Conservation (phyloP, 2,888 invertebrate species). For the Drosophila robusta region DNA sequence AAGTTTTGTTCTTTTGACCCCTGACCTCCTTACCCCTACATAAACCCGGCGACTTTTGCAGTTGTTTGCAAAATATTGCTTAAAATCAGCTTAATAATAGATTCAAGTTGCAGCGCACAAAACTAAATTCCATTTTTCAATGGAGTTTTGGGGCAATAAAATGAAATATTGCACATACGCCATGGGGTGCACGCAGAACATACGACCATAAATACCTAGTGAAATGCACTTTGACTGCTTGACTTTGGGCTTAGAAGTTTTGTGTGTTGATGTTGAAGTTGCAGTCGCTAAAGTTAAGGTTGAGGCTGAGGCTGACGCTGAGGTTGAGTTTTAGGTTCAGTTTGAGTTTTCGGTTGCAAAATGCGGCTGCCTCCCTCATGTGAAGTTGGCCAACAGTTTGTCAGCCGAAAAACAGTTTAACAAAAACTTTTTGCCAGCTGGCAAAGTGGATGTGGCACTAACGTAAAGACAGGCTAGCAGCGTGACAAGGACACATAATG, state of each 20-base stretch:
- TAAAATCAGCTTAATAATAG: constrained; percentile 31
- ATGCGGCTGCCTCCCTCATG: constrained; percentile 24
- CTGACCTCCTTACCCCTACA: not conserved
- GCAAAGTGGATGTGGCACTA: constrained; percentile 19
- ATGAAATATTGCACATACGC: constrained; percentile 67
- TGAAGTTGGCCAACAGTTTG: constrained; percentile 68
- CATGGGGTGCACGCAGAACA: constrained; percentile 28
- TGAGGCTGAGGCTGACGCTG: constrained; percentile 3
- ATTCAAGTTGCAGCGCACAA: not conserved
- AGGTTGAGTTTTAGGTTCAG: constrained; percentile 10
- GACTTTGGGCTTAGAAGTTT: constrained; percentile 66
- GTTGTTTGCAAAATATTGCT: constrained; percentile 15
- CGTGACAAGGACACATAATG: constrained; percentile 56
- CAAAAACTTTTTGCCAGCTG: constrained; percentile 53
- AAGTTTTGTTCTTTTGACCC: constrained; percentile 26
- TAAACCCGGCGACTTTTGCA: not conserved
- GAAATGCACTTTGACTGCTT: constrained; percentile 77
- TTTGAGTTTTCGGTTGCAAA: constrained; percentile 3
- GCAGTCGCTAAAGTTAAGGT: constrained; percentile 5
- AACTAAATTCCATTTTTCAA: constrained; percentile 42
- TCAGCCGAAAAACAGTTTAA: constrained; percentile 65
- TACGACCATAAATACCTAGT: constrained; percentile 56
- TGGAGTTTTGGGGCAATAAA: constrained; percentile 25
- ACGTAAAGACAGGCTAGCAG: constrained; percentile 5
- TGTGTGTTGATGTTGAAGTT: constrained; percentile 15